Percentiles rank a stretch among this genome's conserved stretches.
Conservation (phyloP, 2,113 vertebrate species). For the Dasyornis broadbenti region DNA sequence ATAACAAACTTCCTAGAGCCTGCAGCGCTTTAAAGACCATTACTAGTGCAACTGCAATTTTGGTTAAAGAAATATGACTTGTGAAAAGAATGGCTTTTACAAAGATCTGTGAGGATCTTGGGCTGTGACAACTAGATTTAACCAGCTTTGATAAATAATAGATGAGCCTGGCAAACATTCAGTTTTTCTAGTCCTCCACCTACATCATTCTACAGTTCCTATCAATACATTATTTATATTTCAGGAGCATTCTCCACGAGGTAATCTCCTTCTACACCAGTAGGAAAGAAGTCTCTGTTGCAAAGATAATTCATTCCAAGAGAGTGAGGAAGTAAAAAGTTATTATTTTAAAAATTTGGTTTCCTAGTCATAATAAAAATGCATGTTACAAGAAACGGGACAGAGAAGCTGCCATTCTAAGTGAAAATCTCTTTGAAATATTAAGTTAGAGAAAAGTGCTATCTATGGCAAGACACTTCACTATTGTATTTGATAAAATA, state of each 20-base stretch:
- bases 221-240: conserved; percentile 52
- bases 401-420: background rate
- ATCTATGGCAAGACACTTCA: background rate
- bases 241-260: background rate
- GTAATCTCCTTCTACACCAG: background rate
- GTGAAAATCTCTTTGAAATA: background rate
- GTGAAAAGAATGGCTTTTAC: background rate
- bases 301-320: background rate
- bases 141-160: conserved; percentile 49
- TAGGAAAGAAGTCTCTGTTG: background rate
- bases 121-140: conserved; percentile 43
- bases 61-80: background rate
- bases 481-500: background rate
- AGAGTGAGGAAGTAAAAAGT: background rate
- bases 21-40: background rate
- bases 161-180: conserved; percentile 35
- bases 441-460: rapidly evolving
- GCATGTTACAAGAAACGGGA: background rate
- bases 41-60: background rate
- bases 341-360: background rate
- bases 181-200: conserved; percentile 26
- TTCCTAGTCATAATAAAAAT: background rate
- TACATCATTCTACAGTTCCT: conserved; percentile 51
- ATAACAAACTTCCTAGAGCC: background rate
- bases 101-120: background rate